Conservation (phyloP, 2,888 invertebrate genomes). For the Napeogenes sylphis region DNA sequence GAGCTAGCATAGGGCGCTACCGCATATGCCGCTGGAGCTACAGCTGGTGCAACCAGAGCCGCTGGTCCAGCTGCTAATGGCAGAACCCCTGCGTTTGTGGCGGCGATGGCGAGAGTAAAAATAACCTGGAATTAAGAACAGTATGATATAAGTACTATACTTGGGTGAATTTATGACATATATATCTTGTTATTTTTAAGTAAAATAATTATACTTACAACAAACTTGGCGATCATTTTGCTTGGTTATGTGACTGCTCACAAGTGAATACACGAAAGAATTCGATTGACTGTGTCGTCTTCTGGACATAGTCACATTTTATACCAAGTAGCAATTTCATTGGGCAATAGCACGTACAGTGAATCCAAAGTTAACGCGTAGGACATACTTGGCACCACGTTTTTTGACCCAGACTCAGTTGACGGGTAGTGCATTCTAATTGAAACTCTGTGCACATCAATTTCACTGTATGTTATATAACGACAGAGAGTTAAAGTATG, state of each 20-base stretch:
- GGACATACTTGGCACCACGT: constrained; percentile 60
- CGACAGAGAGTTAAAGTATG: constrained; percentile 44
- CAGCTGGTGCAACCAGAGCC: constrained; percentile 78
- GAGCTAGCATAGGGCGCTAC: constrained; percentile 86
- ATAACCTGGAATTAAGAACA: constrained; percentile 52
- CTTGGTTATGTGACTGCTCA: constrained; percentile 70
- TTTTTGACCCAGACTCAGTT: constrained; percentile 66
- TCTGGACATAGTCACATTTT: constrained; percentile 61
- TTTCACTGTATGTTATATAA: constrained; percentile 71
- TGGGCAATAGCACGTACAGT: constrained; percentile 52
- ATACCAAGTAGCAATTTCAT: constrained; percentile 57
- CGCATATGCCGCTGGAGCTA: constrained; percentile 79
- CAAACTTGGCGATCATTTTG: constrained; percentile 76
- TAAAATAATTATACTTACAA: constrained; percentile 50
- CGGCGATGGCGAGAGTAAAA: constrained; percentile 56
- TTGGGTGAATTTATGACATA: neutral
- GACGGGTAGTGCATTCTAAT: constrained; percentile 69
- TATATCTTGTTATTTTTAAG: neutral
- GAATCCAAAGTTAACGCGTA: constrained; percentile 59
- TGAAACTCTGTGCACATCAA: constrained; percentile 59
- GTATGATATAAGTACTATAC: neutral
- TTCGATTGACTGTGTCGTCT: constrained; percentile 64
- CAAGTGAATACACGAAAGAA: constrained; percentile 49
- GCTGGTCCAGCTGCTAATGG: constrained; percentile 59
- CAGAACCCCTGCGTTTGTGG: constrained; percentile 54